Evolutionary conservation across 2,113 vertebrate genomes (phyloP).

Genomic region (Anarrhichthys ocellatus): DNA sequence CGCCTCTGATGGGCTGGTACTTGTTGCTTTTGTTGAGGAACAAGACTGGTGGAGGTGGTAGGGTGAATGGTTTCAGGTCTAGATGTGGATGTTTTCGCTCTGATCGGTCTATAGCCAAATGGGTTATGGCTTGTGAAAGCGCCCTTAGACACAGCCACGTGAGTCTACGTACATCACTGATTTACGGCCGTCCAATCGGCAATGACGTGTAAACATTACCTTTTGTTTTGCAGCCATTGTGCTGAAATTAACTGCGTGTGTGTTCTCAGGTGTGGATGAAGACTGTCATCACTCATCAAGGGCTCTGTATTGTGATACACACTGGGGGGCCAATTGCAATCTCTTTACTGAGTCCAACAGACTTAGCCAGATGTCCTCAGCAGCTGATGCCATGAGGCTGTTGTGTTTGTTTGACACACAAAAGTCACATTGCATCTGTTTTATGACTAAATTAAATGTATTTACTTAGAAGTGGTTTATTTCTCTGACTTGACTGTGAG

Average conservation of each 20-base stretch:
- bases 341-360: conserved; percentile 23
- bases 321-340: conserved; percentile 6
- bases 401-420: neutral
- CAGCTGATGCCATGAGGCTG: conserved; percentile 18
- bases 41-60: too few relatives aligned
- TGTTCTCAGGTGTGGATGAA: conserved; percentile 24
- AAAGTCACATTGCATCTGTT: neutral
- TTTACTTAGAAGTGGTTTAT: neutral
- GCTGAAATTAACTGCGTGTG: neutral
- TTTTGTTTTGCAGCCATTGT: conserved; percentile 32
- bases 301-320: conserved; percentile 6
- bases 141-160: neutral
- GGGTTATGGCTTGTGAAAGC: neutral
- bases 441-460: neutral
- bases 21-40: neutral
- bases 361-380: conserved; percentile 18
- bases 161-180: conserved; percentile 2
- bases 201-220: neutral
- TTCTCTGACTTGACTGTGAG: neutral
- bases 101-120: neutral
- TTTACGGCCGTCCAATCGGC: neutral
- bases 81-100: neutral
- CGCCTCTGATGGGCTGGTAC: neutral
- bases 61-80: too few relatives aligned
- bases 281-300: conserved; percentile 26